Base-by-base conservation (phyloP, 2,113 vertebrate genomes). In the Pollachius pollachius region DNA sequence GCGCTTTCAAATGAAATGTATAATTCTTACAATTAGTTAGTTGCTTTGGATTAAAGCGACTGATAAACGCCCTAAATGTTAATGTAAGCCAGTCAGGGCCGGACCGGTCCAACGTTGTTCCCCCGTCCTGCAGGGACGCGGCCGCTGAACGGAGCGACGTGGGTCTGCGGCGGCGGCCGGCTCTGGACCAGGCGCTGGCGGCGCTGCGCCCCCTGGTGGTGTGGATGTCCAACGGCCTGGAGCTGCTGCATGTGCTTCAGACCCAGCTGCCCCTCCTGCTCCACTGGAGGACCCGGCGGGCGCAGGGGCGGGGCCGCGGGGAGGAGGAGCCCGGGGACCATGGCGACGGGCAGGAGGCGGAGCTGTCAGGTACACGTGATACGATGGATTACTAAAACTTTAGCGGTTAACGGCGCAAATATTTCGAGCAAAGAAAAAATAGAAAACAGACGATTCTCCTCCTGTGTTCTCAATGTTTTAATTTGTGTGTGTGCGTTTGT, bases 221-320 rank as follows among this genome's bases (percentile, higher is more conserved):
- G 27, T 94, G 92, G 93, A 92, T 94, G 93, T 86, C 93, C 64
- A 94, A 93, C 84, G 86, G 89, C 63, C 81, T 93, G 59, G 92
- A 94, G 76, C 79, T 94, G 73, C 88, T 93, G 68, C 88, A 94
- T 67, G 92, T 93, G 64, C 76, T 93, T 67, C 93, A 93, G 77
- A 83, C 88, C 60, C 88, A 93, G 77, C 75, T 94, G 70, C 93
- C 92, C 71, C 75, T 77, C 12, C 75, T 92, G 27, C 81, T 93
- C 69, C 82, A 88, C 34, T 89, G 85, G 85, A 89, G 87, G 76
- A 84, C 63, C 16, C n/a, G 18, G 15, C 65, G 72, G 17, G 87
- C 89, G 60, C 64, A 70, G 17, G 86, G 89, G 58, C 70, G 78
- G 52, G 63, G 59, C 5, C 16, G 27, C 63, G 76, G 64, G 16